Evolutionary conservation across 2,113 vertebrate species (phyloP), one percentile per base, ranked within the genome.

Genomic region (Onychostoma macrolepis): DNA sequence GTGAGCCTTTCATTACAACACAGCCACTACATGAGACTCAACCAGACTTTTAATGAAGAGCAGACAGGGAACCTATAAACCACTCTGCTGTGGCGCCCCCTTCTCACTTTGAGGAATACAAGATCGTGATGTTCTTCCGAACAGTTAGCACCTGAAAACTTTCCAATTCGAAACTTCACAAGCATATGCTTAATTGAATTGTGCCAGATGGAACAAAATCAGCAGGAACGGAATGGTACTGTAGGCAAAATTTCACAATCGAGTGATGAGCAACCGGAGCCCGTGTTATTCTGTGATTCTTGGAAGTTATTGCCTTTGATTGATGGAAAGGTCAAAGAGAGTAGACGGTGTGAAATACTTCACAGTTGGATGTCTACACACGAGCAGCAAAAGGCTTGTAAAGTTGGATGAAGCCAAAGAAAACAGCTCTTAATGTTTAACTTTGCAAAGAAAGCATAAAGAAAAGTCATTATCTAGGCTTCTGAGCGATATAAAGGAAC

Each of bases 41-140:
- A 86, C 85, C 87, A 89, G 90, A 91, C 88, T 91, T 87, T 88
- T 91, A 91, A 89, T 89, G 85, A 83, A 83, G 53, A 69, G 41
- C 19, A 76, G 80, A 84, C 80, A 84, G 74, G 61, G 80, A 80
- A 61, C 61, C 83, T 80, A 50, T 76, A 72, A 69, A 50, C 72
- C 8, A 15, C 83, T 85, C 76, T 9, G 15, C 7, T 45, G 21
- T 30, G 2, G 30, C 13, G 41, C 6, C 30, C 38, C 17, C 63
- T 67, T 63, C 56, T 48, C 74, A 11, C 24, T 53, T 65, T 19
- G 65, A 21, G 28, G 4, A 74, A 75, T 75, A 87, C 77, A 82
- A 65, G 67, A 76, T 28, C 0, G 26, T 21, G 58, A 76, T 56
- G 53, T 63, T 30, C 48, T 76, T 86, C 63, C 65, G 50, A 63